phyloP scores from a whole-genome alignment of 2,113 vertebrate genomes.

The Nymphicus hollandicus region DNA sequence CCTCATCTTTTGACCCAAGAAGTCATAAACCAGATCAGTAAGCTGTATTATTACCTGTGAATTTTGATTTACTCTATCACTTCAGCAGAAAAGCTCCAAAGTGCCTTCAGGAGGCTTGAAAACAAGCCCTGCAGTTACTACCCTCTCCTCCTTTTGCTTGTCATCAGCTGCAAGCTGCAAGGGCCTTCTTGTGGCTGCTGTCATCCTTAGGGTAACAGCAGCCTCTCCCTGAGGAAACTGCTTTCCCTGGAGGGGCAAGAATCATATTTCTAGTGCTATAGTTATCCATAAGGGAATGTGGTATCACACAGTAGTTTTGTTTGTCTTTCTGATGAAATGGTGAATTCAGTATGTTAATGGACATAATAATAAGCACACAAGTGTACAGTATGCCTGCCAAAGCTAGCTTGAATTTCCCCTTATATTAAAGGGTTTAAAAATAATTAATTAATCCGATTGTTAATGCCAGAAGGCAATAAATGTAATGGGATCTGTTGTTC shows the following conservation, averaged over 20 bases:
- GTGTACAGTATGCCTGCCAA: neutral
- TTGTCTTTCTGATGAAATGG: neutral
- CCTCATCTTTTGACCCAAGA: neutral
- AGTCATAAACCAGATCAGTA: neutral
- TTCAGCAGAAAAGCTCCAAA: neutral
- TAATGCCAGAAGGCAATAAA: neutral
- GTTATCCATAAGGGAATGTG: neutral
- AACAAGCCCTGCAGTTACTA: neutral
- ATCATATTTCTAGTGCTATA: neutral
- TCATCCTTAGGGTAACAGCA: fast-evolving
- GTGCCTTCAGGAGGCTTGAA: neutral
- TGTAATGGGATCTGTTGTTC: fast-evolving
- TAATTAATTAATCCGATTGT: neutral
- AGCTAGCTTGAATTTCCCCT: neutral
- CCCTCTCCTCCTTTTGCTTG: neutral
- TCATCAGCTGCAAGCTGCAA: neutral
- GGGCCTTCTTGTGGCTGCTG: neutral
- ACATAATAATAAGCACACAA: neutral
- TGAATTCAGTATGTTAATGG: neutral
- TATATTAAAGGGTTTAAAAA: neutral
- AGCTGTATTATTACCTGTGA: neutral
- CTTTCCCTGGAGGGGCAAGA: neutral
- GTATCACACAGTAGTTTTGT: neutral
- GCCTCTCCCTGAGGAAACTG: neutral
- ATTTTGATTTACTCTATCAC: neutral